These are phyloP conservation scores for Prunella strophiata DNA, from an alignment of 2,797 vertebrate species.

Conservation along the genomic window DNA sequence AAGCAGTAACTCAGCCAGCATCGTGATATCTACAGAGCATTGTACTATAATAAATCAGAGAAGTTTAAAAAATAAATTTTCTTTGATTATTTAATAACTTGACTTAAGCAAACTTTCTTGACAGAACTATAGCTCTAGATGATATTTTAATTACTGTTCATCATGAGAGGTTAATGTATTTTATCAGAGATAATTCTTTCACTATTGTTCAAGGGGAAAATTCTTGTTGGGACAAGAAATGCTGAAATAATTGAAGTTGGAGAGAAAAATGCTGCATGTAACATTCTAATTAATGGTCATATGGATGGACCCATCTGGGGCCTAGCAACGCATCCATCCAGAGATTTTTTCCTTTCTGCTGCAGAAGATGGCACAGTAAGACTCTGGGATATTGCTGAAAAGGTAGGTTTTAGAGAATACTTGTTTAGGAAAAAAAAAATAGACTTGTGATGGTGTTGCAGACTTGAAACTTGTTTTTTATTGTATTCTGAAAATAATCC, in stretches of 20 bases:
- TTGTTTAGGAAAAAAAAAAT: neutral
- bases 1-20: neutral
- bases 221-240: constrained; percentile 93
- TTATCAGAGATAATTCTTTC: neutral
- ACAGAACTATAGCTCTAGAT: neutral
- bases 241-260: constrained; percentile 97
- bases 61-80: neutral
- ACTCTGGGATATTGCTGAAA: constrained; percentile 95
- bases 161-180: neutral
- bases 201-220: constrained; percentile 86
- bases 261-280: constrained; percentile 96
- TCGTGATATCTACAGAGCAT: neutral
- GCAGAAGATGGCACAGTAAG: constrained; percentile 95
- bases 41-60: neutral
- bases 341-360: constrained; percentile 94
- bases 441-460: neutral
- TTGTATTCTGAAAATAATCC: neutral
- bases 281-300: constrained; percentile 93
- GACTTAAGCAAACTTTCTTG: neutral
- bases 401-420: constrained; percentile 76
- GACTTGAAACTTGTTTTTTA: neutral
- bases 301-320: constrained; percentile 96
- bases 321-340: constrained; percentile 89
- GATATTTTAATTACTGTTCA: neutral
- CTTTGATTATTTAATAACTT: neutral